Conservation (phyloP, 1,140 invertebrate species). For the Planococcus citri region DNA sequence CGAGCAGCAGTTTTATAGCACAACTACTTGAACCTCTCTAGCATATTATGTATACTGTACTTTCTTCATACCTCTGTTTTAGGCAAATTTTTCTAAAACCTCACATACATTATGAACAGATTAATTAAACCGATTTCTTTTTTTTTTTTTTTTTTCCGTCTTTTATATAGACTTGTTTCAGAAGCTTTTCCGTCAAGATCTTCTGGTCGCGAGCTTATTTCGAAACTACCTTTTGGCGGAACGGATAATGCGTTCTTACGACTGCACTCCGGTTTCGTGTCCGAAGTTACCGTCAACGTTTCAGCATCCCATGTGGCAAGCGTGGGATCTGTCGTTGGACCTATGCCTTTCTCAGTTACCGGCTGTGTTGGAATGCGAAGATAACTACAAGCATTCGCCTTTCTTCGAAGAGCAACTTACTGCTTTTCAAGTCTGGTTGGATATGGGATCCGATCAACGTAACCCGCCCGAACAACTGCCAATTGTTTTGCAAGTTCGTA, state of each 20-base stretch:
- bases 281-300: slow-evolving; percentile 82
- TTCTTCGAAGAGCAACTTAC: slow-evolving; percentile 98
- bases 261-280: slow-evolving; percentile 85
- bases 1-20: too few species aligned
- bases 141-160: too few species aligned
- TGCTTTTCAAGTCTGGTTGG: slow-evolving; percentile 95
- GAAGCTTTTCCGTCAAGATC: slow-evolving; percentile 90
- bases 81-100: too few species aligned
- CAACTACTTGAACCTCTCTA: too few species aligned
- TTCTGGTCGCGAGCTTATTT: slow-evolving; percentile 95
- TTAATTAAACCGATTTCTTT: too few species aligned
- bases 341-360: slow-evolving; percentile 81
- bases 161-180: slow-evolving; percentile 75
- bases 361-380: slow-evolving; percentile 49
- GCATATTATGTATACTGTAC: too few species aligned
- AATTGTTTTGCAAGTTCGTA: slow-evolving; percentile 76
- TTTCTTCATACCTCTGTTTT: too few species aligned
- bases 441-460: slow-evolving; percentile 59
- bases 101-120: too few species aligned
- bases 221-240: slow-evolving; percentile 95
- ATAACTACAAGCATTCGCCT: slow-evolving; percentile 52
- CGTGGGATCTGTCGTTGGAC: slow-evolving; percentile 96
- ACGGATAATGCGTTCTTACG: slow-evolving; percentile 88
- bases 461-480: slow-evolving; percentile 90
- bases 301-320: slow-evolving; percentile 82